A percentile compares a stretch with the other conserved stretches of the same genome.
phyloP scores from a whole-genome alignment of 30 jellyfish, hydroid and myxozoan genomes.

The Aurelia aurita complex sp. Pacific region DNA sequence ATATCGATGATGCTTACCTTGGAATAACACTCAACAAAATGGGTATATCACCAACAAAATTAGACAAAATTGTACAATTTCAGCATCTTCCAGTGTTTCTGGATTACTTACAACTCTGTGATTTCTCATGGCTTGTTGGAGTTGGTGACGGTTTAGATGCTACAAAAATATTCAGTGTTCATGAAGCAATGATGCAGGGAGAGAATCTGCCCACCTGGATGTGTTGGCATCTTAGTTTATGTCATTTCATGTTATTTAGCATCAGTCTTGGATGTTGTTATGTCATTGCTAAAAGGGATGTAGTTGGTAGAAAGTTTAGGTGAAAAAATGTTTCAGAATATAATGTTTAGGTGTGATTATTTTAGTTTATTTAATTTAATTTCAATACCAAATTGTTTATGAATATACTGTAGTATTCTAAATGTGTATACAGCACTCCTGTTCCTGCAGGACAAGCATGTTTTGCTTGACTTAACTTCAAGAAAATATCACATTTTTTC shows the following conservation, averaged over 20 bases:
- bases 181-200: conserved; percentile 40
- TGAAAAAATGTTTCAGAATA: too few species aligned
- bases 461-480: too few species aligned
- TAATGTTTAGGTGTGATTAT: too few species aligned
- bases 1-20: conserved; percentile 91
- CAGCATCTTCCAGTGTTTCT: conserved; percentile 53
- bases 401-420: too few species aligned
- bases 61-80: conserved; percentile 61
- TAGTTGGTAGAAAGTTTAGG: too few species aligned
- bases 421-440: too few species aligned
- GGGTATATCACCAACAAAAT: conserved; percentile 58
- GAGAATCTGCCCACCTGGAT: conserved; percentile 43
- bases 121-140: conserved; percentile 56
- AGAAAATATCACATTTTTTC: too few species aligned
- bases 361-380: too few species aligned
- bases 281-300: too few species aligned
- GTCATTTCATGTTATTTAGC: not conserved
- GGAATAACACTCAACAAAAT: conserved; percentile 74
- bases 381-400: too few species aligned
- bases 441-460: too few species aligned
- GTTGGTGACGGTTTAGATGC: conserved; percentile 83
- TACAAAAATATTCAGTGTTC: conserved; percentile 48
- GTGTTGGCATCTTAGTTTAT: conserved; percentile 35
- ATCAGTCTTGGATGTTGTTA: not conserved
- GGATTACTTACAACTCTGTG: conserved; percentile 70